Conservation (phyloP, 2,888 invertebrate genomes). For the Itoplectis maculator region DNA sequence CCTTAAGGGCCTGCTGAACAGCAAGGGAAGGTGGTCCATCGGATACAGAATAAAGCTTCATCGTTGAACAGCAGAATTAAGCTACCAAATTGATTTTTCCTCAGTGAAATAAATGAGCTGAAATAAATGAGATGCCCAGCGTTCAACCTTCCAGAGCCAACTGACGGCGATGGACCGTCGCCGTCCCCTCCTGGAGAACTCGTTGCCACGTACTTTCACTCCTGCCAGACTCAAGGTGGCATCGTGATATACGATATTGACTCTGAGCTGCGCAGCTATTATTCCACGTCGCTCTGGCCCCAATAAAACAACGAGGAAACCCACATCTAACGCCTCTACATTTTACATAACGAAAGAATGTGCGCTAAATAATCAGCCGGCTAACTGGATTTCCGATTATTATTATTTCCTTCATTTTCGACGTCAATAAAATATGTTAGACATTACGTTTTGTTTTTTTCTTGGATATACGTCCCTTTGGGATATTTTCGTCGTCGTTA, state of each 20-base stretch:
- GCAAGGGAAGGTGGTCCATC: slow-evolving; percentile 93
- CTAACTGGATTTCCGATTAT: slow-evolving; percentile 9
- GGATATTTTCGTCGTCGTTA: background rate
- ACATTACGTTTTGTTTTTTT: slow-evolving; percentile 20
- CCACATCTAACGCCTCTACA: background rate
- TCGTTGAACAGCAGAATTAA: slow-evolving; percentile 64
- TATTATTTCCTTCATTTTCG: slow-evolving; percentile 29
- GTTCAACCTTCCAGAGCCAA: slow-evolving; percentile 9
- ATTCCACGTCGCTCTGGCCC: slow-evolving; percentile 4
- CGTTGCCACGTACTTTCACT: slow-evolving; percentile 49
- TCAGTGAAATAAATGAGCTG: background rate
- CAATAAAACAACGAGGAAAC: background rate
- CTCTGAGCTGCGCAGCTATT: background rate
- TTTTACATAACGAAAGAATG: background rate
- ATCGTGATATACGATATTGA: slow-evolving; percentile 32
- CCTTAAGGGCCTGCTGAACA: slow-evolving; percentile 89
- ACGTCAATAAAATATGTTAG: slow-evolving; percentile 34
- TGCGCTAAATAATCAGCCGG: slow-evolving; percentile 5
- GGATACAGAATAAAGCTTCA: slow-evolving; percentile 90
- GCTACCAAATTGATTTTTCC: background rate
- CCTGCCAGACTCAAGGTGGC: slow-evolving; percentile 22
- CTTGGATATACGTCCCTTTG: background rate
- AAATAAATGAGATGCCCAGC: background rate
- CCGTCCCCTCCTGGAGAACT: background rate
- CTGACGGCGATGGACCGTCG: slow-evolving; percentile 28